Conservation (phyloP, 2,797 vertebrate genomes). For the Ctenopoma multispine region DNA sequence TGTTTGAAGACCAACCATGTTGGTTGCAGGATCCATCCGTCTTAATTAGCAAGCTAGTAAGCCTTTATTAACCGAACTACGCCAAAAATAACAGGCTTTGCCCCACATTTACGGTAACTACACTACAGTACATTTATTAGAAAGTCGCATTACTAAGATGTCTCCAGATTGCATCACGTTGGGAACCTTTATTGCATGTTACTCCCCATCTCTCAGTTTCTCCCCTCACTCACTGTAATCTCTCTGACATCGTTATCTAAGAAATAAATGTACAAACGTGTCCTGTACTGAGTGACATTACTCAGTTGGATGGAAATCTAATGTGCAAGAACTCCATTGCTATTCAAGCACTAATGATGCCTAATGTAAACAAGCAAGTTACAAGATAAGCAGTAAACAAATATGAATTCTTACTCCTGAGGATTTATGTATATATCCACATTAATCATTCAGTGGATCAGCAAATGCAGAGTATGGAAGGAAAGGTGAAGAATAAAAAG, state of each 20-base stretch:
- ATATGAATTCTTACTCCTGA: not conserved
- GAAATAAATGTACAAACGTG: not conserved
- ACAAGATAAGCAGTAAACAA: constrained; percentile 11
- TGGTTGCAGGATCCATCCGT: no score
- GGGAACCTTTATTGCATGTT: not conserved
- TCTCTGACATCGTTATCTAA: not conserved
- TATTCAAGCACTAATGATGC: not conserved
- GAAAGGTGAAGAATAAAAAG: not conserved
- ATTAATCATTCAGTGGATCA: constrained; percentile 12
- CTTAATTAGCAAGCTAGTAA: no score
- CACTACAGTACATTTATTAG: not conserved
- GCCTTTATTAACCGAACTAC: not conserved
- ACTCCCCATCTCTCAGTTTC: not conserved
- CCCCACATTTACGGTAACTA: not conserved
- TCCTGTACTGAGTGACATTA: not conserved
- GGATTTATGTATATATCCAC: constrained; percentile 28
- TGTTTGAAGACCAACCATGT: no score
- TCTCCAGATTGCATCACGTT: not conserved
- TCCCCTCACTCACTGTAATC: not conserved
- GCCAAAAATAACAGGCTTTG: not conserved
- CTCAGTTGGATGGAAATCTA: not conserved
- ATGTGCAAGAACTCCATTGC: not conserved
- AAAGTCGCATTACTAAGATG: not conserved
- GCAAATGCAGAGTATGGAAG: constrained; percentile 7
- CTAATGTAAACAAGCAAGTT: constrained; percentile 20